A percentile compares a stretch with the other conserved stretches of the same genome.
Conservation (phyloP, 2,888 invertebrate species). For the Melieria crassipennis region DNA sequence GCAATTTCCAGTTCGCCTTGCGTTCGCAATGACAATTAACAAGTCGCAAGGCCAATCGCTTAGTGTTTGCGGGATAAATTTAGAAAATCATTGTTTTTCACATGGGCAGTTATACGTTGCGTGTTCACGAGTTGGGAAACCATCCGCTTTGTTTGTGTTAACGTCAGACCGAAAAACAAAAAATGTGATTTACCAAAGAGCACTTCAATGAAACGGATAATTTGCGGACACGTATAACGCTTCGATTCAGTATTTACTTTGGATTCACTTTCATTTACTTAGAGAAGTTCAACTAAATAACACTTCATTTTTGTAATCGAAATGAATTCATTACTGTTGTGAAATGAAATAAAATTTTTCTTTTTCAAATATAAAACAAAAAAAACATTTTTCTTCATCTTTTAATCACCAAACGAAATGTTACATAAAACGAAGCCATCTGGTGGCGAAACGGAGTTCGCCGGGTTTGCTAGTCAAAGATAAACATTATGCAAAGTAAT, state of each 20-base stretch:
- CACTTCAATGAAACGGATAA: conserved; percentile 34
- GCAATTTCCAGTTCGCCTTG: conserved; percentile 32
- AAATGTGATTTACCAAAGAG: conserved; percentile 31
- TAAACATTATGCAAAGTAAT: too few species aligned
- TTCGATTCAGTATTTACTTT: too few species aligned
- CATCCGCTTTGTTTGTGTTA: conserved; percentile 6
- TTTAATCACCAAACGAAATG: conserved; percentile 35
- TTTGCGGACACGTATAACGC: too few species aligned
- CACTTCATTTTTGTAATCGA: too few species aligned
- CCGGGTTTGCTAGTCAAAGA: conserved; percentile 13
- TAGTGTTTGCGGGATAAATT: conserved; percentile 32
- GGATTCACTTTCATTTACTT: too few species aligned
- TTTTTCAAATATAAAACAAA: conserved; percentile 33
- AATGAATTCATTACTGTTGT: conserved; percentile 31
- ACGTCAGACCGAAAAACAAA: conserved; percentile 30
- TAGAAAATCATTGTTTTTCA: conserved; percentile 24
- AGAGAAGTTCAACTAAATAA: too few species aligned
- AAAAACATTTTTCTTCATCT: conserved; percentile 33
- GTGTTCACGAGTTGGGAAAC: conserved; percentile 36
- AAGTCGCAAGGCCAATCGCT: conserved; percentile 2
- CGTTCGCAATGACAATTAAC: conserved; percentile 39
- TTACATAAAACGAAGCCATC: conserved; percentile 29
- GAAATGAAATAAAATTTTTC: conserved; percentile 27
- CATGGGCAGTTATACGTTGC: conserved; percentile 33
- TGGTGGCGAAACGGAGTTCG: conserved; percentile 18